Evolutionary conservation across 2,797 vertebrate species (phyloP), one percentile per base, ranked within the genome.

Genomic region (Salarias fasciatus): DNA sequence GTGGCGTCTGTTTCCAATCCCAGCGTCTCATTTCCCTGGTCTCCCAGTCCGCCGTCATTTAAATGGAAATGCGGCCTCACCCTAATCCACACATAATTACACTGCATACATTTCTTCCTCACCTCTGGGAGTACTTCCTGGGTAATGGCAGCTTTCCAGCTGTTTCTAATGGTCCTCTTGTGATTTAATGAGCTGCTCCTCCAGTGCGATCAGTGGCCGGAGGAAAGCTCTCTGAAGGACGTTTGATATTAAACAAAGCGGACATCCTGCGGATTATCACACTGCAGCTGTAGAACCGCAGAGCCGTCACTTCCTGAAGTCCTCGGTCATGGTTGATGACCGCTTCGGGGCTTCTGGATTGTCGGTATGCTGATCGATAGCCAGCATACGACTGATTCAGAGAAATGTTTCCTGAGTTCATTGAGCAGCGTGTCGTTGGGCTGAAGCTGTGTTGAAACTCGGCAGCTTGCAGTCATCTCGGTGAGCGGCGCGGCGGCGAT

Each of bases 151-250:
- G 11, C 47, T 1, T 48, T 28, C 9, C 7, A n/a, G 40, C 30
- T 2, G 3, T 29, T 65, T 40, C 48, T 51, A 45, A 57, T 33
- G 29, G 51, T 36, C 15, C 30, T 40, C 29, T 15, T 65, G 5
- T 1, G 0, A 12, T 3, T 37, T 55, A 72, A 72, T 63, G 72
- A 80, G 57, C 53, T n/a, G 41, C 14, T 15, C 13, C 40, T 48
- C 13, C 13, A 47, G 45, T 15, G 51, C 5, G 18, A 53, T 36
- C 15, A 14, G 47, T 61, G 12, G 51, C 33, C 15, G 55, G 33
- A 36, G 15, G 14, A 41, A 13, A 14, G 45, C 12, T 9, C 29
- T 69, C 40, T 74, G 30, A 63, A 8, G 51, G 41, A 31, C 10
- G 44, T 35, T 29, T 33, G 49, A 31, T 56, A 43, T 50, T 57